Percentiles rank a stretch among this genome's conserved stretches.
These are phyloP conservation scores for Gryllus longicercus DNA, from an alignment of 2,888 invertebrate genomes.

Conservation along the genomic window DNA sequence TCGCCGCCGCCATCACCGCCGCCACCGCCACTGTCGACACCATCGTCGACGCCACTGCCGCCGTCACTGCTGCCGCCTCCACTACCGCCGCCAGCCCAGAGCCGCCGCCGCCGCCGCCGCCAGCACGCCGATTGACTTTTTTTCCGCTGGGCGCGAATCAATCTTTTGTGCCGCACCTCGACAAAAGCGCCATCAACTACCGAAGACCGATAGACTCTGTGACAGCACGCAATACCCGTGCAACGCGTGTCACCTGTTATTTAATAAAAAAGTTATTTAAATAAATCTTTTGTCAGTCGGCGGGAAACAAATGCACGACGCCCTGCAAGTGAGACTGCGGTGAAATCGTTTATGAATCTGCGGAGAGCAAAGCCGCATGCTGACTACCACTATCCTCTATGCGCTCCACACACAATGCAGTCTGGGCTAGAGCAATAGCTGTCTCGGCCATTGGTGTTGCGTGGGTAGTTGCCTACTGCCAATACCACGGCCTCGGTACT, in stretches of 20 bases:
- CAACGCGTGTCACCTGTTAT: not conserved
- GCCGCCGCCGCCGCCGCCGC: not conserved
- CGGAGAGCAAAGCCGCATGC: not conserved
- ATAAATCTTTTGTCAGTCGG: not conserved
- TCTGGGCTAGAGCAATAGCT: too few relatives aligned
- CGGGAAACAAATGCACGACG: not conserved
- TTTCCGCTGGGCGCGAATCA: not conserved
- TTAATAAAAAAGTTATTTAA: conserved; percentile 11
- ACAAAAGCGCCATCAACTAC: not conserved
- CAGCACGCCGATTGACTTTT: not conserved
- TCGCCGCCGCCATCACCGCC: not conserved
- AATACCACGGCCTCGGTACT: too few relatives aligned
- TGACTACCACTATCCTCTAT: not conserved
- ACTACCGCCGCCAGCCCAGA: not conserved
- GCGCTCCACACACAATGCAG: too few relatives aligned
- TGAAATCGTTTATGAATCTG: not conserved
- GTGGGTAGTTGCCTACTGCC: too few relatives aligned
- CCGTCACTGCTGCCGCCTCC: not conserved
- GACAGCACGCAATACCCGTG: not conserved
- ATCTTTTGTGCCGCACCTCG: not conserved
- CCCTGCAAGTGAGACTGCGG: not conserved
- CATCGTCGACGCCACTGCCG: not conserved
- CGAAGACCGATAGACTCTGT: not conserved
- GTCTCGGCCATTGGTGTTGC: too few relatives aligned
- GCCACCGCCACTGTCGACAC: not conserved